Percentiles rank a stretch among this genome's conserved stretches.
Evolutionary conservation across 2,888 invertebrate species (phyloP).

Genomic region (Monoplex corrugatus): DNA sequence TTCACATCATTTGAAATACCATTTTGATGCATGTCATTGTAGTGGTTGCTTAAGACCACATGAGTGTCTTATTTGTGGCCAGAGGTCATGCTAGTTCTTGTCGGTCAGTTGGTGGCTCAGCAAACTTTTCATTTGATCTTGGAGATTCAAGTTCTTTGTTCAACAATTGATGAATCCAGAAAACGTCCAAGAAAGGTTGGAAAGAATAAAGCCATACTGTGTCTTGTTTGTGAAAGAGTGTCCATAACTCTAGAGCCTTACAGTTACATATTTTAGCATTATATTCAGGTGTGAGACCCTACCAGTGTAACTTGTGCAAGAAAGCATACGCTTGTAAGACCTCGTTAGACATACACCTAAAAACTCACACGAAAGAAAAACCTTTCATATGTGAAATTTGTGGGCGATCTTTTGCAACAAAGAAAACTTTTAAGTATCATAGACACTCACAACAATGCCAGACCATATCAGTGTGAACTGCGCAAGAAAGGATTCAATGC

Average conservation of each 20-base stretch:
- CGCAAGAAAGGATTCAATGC: background rate
- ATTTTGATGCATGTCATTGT: background rate
- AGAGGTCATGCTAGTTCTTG: background rate
- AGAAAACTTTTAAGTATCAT: background rate
- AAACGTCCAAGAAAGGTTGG: no score
- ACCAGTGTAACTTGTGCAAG: background rate
- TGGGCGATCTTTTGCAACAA: background rate
- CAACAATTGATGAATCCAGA: background rate
- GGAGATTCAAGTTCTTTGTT: background rate
- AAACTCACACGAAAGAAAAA: background rate
- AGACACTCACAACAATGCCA: background rate
- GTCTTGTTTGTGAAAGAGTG: background rate
- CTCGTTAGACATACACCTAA: no score
- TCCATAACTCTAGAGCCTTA: background rate
- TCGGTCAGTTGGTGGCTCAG: background rate
- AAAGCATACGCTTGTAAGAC: no score
- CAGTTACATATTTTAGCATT: background rate
- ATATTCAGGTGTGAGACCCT: background rate
- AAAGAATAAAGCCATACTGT: background rate
- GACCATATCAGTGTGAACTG: background rate
- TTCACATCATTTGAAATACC: background rate
- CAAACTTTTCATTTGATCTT: no score
- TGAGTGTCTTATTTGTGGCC: no score
- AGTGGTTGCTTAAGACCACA: background rate
- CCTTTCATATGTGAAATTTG: background rate